Percentiles rank a stretch among this genome's conserved stretches.
Evolutionary conservation across 1,140 invertebrate genomes (phyloP).

Genomic region (Cyphomyrmex costatus): DNA sequence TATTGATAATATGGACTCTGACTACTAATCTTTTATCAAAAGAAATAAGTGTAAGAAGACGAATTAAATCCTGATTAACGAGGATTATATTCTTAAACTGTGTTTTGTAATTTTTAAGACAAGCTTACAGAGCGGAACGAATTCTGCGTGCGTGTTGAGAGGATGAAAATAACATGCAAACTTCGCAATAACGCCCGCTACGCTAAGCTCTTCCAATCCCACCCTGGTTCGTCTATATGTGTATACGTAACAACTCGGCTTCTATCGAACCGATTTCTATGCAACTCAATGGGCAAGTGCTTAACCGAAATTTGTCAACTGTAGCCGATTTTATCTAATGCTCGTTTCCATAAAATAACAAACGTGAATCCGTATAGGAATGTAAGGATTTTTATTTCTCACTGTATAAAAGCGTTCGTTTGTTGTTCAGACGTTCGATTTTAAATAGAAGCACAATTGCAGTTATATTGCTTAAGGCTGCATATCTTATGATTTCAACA

Average conservation of each 20-base stretch:
- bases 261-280: conserved; percentile 46
- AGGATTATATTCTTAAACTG: conserved; percentile 2
- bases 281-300: conserved; percentile 30
- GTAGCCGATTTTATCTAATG: background rate
- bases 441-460: background rate
- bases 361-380: background rate
- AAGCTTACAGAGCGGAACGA: background rate
- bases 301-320: conserved; percentile 50
- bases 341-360: conserved; percentile 37
- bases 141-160: conserved; percentile 7
- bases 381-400: background rate
- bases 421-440: background rate
- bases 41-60: background rate
- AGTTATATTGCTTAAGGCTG: background rate
- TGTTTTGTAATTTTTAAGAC: conserved; percentile 24
- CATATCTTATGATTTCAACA: background rate
- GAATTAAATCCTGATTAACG: background rate
- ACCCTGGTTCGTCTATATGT: background rate
- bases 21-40: no score
- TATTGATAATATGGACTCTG: background rate
- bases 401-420: background rate
- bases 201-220: conserved; percentile 49
- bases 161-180: conserved; percentile 45
- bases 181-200: conserved; percentile 30
- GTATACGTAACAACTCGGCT: conserved; percentile 35